phyloP scores from a whole-genome alignment of 2,797 vertebrate species.

The Artibeus jamaicensis region DNA sequence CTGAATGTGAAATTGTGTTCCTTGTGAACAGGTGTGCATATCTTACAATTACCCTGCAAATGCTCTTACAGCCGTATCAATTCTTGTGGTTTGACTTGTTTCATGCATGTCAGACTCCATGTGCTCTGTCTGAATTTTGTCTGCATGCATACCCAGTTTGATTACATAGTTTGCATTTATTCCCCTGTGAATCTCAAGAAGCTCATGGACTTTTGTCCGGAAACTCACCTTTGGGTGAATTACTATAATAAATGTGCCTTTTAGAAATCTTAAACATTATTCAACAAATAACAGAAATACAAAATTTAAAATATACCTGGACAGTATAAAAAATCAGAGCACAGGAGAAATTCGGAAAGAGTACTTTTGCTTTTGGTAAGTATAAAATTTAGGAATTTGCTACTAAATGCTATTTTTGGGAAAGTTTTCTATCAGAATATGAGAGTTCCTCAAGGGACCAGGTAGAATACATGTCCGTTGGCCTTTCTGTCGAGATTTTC shows the following conservation, averaged over 20 bases:
- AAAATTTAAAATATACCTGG: background rate
- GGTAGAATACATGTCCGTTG: slow-evolving; percentile 10
- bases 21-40: slow-evolving; percentile 42
- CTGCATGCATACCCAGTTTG: background rate
- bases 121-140: slow-evolving; percentile 49
- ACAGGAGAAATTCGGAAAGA: background rate
- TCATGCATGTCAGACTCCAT: background rate
- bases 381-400: slow-evolving; percentile 20
- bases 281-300: background rate
- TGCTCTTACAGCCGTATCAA: background rate
- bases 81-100: slow-evolving; percentile 50
- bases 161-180: background rate
- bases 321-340: background rate
- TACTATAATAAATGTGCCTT: background rate
- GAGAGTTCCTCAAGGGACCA: background rate
- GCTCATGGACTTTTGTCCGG: background rate
- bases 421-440: slow-evolving; percentile 35
- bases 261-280: slow-evolving; percentile 20
- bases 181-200: background rate
- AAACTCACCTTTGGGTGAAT: background rate
- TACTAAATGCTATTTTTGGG: background rate
- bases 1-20: background rate
- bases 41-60: background rate
- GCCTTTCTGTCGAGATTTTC: slow-evolving; percentile 58
- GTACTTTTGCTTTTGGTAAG: background rate